Conservation (phyloP, 53 echinoderm and acorn worm species). For the Paracentrotus lividus region DNA sequence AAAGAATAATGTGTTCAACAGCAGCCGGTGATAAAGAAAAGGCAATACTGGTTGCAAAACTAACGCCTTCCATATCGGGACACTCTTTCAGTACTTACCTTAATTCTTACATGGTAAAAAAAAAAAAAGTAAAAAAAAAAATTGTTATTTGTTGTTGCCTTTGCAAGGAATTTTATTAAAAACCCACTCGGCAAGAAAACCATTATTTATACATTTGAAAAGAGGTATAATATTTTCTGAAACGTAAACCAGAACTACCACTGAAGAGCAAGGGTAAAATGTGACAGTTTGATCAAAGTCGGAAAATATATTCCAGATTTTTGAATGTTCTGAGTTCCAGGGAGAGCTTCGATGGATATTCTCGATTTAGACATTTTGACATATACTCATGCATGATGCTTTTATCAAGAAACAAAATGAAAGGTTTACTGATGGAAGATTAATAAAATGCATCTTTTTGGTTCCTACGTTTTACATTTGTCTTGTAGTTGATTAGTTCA, state of each 20-base stretch:
- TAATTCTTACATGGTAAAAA: slow-evolving; percentile 10
- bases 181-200: slow-evolving; percentile 45
- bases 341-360: slow-evolving; percentile 48
- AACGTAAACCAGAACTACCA: slow-evolving; percentile 48
- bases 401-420: slow-evolving; percentile 38
- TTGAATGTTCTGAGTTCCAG: slow-evolving; percentile 44
- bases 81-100: slow-evolving; percentile 44
- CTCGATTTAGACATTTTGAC: slow-evolving; percentile 47
- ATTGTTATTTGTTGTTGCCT: slow-evolving; percentile 44
- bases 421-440: slow-evolving; percentile 44
- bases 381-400: slow-evolving; percentile 47
- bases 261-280: slow-evolving; percentile 48
- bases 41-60: slow-evolving; percentile 12
- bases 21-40: slow-evolving; percentile 43
- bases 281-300: slow-evolving; percentile 43
- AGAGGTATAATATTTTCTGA: slow-evolving; percentile 40
- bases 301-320: too few species aligned
- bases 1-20: slow-evolving; percentile 37
- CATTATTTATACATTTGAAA: slow-evolving; percentile 32
- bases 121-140: slow-evolving; percentile 20
- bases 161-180: slow-evolving; percentile 47
- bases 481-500: slow-evolving; percentile 34
- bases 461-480: slow-evolving; percentile 47
- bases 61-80: slow-evolving; percentile 45
- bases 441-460: slow-evolving; percentile 32